phyloP scores from a whole-genome alignment of 2,797 vertebrate genomes.

The Pangasius mekongensis region DNA sequence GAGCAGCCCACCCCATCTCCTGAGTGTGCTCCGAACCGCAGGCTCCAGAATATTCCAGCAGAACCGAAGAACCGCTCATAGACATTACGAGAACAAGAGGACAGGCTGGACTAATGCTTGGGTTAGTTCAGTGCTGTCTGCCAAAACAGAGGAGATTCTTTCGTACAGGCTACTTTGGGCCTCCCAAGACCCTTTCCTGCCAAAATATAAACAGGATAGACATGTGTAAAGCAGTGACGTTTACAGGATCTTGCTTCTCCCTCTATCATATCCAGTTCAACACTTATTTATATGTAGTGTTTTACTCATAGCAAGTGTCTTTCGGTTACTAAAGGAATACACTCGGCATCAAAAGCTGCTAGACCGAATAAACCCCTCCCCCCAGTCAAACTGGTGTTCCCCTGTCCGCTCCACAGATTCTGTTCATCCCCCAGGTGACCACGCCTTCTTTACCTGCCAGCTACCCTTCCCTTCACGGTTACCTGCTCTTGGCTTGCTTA shows the following conservation, averaged over 20 bases:
- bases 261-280: background rate
- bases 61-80: background rate
- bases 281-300: background rate
- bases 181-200: background rate
- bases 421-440: slow-evolving; percentile 16
- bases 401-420: background rate
- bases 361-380: background rate
- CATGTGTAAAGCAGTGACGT: background rate
- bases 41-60: slow-evolving; percentile 43
- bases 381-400: background rate
- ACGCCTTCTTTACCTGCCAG: slow-evolving; percentile 1
- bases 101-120: background rate
- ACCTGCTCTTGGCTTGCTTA: slow-evolving; percentile 14
- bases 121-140: background rate
- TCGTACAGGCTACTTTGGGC: background rate
- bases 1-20: slow-evolving; percentile 49
- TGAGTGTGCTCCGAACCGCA: slow-evolving; percentile 40
- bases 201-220: background rate
- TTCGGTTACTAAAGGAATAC: background rate
- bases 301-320: background rate
- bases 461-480: slow-evolving; percentile 18
- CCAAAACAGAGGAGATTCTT: slow-evolving; percentile 21
- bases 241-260: slow-evolving; percentile 4
- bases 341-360: background rate
- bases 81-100: background rate